Evolutionary conservation across 1,140 invertebrate genomes (phyloP), one percentile per base, ranked within the genome.

Genomic region (Arion vulgaris): DNA sequence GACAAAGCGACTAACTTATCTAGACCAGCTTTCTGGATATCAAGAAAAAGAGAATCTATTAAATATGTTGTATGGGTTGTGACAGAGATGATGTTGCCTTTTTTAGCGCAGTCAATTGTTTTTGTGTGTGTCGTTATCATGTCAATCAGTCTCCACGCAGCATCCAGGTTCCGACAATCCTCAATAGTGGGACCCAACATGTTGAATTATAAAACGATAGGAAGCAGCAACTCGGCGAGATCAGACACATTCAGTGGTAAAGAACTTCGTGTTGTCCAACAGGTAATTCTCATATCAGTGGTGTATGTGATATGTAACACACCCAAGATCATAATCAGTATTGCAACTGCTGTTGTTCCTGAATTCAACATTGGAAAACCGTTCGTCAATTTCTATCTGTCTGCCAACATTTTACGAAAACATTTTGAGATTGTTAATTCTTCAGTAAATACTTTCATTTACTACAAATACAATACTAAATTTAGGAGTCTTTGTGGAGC

Each of bases 101-200:
- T 69, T 69, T 2, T 49, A 11, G 26, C 66, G 23, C 57, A 80
- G 36, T 49, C 41, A 9, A 45, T 80, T 38, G 62, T 80, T 36
- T 5, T 69, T 13, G 36, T 69, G 11, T 80, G 9, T 26, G 9
- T 69, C n/a, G n/a, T 68, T 28, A 26, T 80, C 36, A 41, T 80
- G 36, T 38, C 36, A 7, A 38, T 1, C 15, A 57, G n/a, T 28
- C 53, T 78, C 23, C 49, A n/a, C n/a, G 41, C 13, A 39, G 49
- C 75, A 5, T 39, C 57, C 5, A 62, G 26, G 26, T 62, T 62
- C 57, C 13, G 57, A 62, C 45, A 49, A 19, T 49, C 45, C 45
- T 49, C 45, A 62, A 36, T 38, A 71, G 7, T 36, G 7, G 36
- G 17, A 17, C 26, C 34, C 2, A 15, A 11, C 13, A 38, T 2